Evolutionary conservation across 2,113 vertebrate species (phyloP).

Genomic region (Campylorhamphus procurvoides): DNA sequence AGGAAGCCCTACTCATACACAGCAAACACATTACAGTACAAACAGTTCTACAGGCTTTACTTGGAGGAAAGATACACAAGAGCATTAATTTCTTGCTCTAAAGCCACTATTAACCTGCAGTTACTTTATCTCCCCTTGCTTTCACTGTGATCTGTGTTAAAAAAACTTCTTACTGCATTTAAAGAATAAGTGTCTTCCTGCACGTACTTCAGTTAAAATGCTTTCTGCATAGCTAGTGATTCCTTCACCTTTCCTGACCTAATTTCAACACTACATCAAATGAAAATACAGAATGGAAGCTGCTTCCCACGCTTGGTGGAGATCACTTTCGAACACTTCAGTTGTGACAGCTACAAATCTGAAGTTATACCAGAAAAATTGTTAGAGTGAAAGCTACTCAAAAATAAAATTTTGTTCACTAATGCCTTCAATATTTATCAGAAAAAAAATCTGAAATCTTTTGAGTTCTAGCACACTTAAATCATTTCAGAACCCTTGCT

Average conservation of each 20-base stretch:
- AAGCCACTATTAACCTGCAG: neutral
- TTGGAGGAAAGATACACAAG: neutral
- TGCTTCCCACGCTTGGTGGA: neutral
- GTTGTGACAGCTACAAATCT: neutral
- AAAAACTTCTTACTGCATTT: neutral
- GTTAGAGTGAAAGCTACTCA: neutral
- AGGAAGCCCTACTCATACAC: neutral
- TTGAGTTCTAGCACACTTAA: neutral
- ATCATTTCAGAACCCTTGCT: neutral
- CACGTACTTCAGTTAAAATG: neutral
- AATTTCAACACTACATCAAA: neutral
- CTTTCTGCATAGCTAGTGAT: neutral
- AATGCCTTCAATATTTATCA: neutral
- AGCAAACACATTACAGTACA: neutral
- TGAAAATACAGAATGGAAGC: neutral
- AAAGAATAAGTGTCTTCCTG: neutral
- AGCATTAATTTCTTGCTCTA: neutral
- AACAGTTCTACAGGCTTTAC: neutral
- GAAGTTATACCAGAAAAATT: neutral
- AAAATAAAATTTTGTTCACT: neutral
- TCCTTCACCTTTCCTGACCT: neutral
- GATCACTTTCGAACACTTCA: neutral
- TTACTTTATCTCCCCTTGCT: neutral
- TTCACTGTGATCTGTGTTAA: neutral
- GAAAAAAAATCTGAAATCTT: neutral